phyloP scores from a whole-genome alignment of 64 coral and sea anemone species.

The Pocillopora damicornis region DNA sequence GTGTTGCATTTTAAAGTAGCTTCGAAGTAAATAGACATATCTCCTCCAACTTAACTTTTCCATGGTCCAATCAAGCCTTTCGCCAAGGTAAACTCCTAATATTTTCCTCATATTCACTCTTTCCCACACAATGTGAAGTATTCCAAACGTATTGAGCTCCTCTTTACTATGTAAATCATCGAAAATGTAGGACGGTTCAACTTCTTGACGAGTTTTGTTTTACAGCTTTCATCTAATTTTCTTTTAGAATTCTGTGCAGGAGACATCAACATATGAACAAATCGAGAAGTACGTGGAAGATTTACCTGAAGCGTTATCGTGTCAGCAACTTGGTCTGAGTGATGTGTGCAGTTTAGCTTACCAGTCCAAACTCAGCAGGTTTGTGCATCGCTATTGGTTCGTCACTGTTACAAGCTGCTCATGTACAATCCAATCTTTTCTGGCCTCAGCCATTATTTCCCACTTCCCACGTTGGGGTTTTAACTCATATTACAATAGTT shows the following conservation, averaged over 20 bases:
- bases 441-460: background rate
- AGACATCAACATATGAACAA: background rate
- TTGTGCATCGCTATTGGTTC: background rate
- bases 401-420: no score
- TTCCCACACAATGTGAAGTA: no score
- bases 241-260: background rate
- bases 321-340: slow-evolving; percentile 23
- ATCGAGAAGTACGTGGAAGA: background rate
- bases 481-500: background rate
- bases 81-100: no score
- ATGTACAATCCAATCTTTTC: background rate
- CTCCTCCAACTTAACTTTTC: no score
- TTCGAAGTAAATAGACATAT: no score
- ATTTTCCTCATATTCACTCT: no score
- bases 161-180: no score
- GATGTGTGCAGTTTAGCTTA: background rate
- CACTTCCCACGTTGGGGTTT: background rate
- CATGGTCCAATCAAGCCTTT: no score
- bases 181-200: background rate
- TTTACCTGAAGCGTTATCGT: slow-evolving; percentile 30
- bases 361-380: slow-evolving; percentile 41
- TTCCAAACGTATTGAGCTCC: no score
- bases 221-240: background rate
- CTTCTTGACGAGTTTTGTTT: background rate
- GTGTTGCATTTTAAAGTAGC: no score